Evolutionary conservation across 2,113 vertebrate genomes (phyloP).

Genomic region (Coturnix japonica): DNA sequence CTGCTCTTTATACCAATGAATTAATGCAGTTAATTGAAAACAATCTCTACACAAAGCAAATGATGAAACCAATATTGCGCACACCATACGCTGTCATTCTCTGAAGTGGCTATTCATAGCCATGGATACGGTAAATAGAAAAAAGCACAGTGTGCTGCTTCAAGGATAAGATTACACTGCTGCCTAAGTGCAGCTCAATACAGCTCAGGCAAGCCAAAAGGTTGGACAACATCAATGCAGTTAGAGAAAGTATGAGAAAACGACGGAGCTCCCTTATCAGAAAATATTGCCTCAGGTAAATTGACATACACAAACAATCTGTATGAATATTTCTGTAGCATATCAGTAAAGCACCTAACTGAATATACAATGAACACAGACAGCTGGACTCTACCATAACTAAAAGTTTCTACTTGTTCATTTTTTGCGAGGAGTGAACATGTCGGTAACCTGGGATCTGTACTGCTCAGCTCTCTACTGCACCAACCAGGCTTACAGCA

Average conservation of each 20-base stretch:
- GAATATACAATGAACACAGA: neutral
- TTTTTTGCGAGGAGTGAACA: neutral
- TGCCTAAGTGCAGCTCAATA: neutral
- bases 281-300: neutral
- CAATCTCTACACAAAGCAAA: neutral
- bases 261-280: neutral
- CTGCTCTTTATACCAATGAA: neutral
- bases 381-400: no score
- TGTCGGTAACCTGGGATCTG: neutral
- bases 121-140: accelerated
- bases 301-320: neutral
- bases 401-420: neutral
- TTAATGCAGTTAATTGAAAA: neutral
- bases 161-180: neutral
- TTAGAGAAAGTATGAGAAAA: neutral
- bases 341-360: no score
- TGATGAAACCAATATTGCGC: neutral
- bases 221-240: neutral
- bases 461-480: neutral
- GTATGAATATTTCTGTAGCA: no score
- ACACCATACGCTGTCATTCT: neutral
- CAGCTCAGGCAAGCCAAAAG: neutral
- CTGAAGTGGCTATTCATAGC: neutral
- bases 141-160: neutral
- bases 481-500: neutral